Percentiles rank a stretch among this genome's conserved stretches.
These are phyloP conservation scores for Drosophila bunnanda DNA, from an alignment of 2,888 invertebrate genomes.

Conservation along the genomic window DNA sequence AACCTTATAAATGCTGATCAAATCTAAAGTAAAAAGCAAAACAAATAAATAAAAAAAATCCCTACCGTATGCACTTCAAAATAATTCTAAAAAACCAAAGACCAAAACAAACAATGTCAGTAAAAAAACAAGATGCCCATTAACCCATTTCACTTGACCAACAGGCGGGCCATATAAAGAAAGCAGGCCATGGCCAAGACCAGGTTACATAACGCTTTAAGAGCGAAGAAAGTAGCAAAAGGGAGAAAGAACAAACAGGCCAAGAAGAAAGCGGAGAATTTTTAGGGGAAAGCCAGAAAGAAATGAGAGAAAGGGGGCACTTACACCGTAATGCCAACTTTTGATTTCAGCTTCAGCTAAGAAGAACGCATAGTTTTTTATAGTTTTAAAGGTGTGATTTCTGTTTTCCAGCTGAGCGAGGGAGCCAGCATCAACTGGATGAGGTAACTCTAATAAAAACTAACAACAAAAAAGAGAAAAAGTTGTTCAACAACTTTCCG, in stretches of 20 bases:
- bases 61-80: slow-evolving; percentile 16
- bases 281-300: slow-evolving; percentile 36
- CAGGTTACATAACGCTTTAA: slow-evolving; percentile 48
- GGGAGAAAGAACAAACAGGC: slow-evolving; percentile 44
- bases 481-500: slow-evolving; percentile 55
- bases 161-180: slow-evolving; percentile 49
- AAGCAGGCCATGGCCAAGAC: slow-evolving; percentile 70
- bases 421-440: slow-evolving; percentile 12
- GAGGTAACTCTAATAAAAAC: slow-evolving; percentile 21
- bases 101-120: slow-evolving; percentile 26
- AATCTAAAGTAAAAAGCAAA: neutral
- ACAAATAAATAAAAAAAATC: neutral
- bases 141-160: slow-evolving; percentile 73
- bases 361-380: slow-evolving; percentile 23
- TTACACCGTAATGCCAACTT: slow-evolving; percentile 51
- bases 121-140: slow-evolving; percentile 47
- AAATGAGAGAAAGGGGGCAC: slow-evolving; percentile 47
- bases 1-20: neutral
- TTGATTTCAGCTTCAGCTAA: slow-evolving; percentile 71
- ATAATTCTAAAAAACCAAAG: neutral
- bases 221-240: slow-evolving; percentile 35
- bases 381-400: slow-evolving; percentile 32
- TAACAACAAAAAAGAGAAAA: slow-evolving; percentile 33
- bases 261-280: slow-evolving; percentile 40
- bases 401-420: slow-evolving; percentile 2